Evolutionary conservation across 30 jellyfish, hydroid and myxozoan genomes (phyloP).

Genomic region (Cassiopea xamachana): DNA sequence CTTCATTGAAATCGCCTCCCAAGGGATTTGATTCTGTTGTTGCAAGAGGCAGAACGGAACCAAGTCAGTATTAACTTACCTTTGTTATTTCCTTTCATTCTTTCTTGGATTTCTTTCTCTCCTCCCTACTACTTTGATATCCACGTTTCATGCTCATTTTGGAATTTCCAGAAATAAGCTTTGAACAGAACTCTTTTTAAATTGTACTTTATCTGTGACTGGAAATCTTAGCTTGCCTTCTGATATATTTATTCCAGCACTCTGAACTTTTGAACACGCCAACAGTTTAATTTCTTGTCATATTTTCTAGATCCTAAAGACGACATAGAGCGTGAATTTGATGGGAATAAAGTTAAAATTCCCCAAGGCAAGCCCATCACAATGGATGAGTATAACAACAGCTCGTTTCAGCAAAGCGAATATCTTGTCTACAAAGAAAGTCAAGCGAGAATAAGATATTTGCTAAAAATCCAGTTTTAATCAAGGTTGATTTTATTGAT

Average conservation of each 20-base stretch:
- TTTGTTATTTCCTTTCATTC: not conserved
- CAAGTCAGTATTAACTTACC: slow-evolving; percentile 66
- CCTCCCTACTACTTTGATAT: too few species aligned
- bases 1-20: slow-evolving; percentile 83
- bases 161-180: too few species aligned
- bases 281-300: not conserved
- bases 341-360: slow-evolving; percentile 76
- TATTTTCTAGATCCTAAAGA: slow-evolving; percentile 67
- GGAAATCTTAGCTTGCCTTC: too few species aligned
- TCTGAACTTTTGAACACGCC: not conserved
- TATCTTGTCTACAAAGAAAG: slow-evolving; percentile 96
- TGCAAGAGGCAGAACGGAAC: slow-evolving; percentile 95
- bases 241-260: too few species aligned
- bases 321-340: slow-evolving; percentile 65
- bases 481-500: not conserved
- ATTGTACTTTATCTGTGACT: too few species aligned
- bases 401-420: slow-evolving; percentile 89
- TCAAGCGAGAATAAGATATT: slow-evolving; percentile 87
- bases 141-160: too few species aligned
- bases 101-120: not conserved
- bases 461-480: slow-evolving; percentile 68
- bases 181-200: too few species aligned
- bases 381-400: slow-evolving; percentile 30
- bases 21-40: slow-evolving; percentile 96
- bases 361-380: slow-evolving; percentile 95